phyloP scores from a whole-genome alignment of 2,797 vertebrate genomes.

The Gymnopithys bicolor region DNA sequence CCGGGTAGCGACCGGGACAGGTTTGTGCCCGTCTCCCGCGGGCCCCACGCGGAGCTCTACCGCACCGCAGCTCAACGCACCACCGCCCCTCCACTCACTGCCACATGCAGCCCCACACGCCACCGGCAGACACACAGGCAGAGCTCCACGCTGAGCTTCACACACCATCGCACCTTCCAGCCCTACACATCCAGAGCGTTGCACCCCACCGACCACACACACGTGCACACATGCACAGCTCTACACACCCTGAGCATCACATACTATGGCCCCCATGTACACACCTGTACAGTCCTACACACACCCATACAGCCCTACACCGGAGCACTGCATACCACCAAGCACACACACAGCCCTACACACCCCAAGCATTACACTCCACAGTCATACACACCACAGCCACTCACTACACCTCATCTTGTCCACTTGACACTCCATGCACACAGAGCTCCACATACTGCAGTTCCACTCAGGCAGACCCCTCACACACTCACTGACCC shows the following conservation, averaged over 20 bases:
- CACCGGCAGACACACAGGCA: background rate
- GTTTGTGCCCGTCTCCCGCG: background rate
- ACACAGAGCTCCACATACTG: fast-evolving
- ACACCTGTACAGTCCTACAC: no score
- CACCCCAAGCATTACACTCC: background rate
- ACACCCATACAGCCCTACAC: background rate
- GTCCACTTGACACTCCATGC: background rate
- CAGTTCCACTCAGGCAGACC: background rate
- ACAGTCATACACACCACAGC: background rate
- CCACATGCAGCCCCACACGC: background rate
- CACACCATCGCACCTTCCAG: background rate
- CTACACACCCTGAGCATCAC: background rate
- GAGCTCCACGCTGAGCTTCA: background rate
- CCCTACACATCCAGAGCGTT: background rate
- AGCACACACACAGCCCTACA: no score
- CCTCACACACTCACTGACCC: background rate
- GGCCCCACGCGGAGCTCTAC: background rate
- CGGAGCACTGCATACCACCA: background rate
- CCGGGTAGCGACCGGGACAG: background rate
- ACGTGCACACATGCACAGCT: background rate
- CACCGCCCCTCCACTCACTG: background rate
- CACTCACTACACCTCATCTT: background rate
- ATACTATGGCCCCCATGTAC: background rate
- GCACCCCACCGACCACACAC: background rate
- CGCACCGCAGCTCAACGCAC: background rate